Base-by-base conservation (phyloP, 2,888 invertebrate species). In the Stomorhina lunata region DNA sequence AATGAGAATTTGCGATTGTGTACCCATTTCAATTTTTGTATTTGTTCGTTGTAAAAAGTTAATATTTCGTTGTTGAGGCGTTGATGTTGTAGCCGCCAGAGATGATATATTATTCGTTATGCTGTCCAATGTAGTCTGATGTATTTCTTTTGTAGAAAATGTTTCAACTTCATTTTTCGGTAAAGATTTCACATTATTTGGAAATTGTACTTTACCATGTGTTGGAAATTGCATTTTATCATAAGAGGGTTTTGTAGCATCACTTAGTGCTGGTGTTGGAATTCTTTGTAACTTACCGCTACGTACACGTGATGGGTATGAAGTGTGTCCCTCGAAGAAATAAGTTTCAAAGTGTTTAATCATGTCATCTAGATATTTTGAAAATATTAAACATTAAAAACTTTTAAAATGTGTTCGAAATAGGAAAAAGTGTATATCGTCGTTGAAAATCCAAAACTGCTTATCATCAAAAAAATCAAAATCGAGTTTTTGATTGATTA, bases 1-100 rank as follows among this genome's bases (percentile, higher is more conserved):
- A 2, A 91, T 87, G 7, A 92, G 86, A 2, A 93, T 84, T 86
- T 92, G 91, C 0, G 93, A 92, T 57, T 92, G 92, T 3, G 90
- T 84, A 45, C 91, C 92, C 45, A 93, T 88, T 77, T 93, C 92
- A 15, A 93, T 90, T 84, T 89, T 90, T 2, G 91, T 91, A 22
- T 88, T 85, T 25, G 87, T 87, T 10, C 86, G 87, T 66, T 88
- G 88, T 20, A 89, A 76, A 22, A 89, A 78, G 84, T 87, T 83
- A 4, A 69, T 81, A 15, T 78, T 83, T 40, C 80, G 63, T 27
- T 63, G 59, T 53, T 73, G 50, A 34, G 61, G 50, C 17, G 32
- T 22, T 9, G n/a, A 7, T 34, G 66, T 77, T 12, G 73, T 53
- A 22, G 75, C 55, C 2, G 73, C 29, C 10, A 71, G 40, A 25